phyloP scores from a whole-genome alignment of 53 echinoderm and acorn worm species.

The Crossaster papposus region DNA sequence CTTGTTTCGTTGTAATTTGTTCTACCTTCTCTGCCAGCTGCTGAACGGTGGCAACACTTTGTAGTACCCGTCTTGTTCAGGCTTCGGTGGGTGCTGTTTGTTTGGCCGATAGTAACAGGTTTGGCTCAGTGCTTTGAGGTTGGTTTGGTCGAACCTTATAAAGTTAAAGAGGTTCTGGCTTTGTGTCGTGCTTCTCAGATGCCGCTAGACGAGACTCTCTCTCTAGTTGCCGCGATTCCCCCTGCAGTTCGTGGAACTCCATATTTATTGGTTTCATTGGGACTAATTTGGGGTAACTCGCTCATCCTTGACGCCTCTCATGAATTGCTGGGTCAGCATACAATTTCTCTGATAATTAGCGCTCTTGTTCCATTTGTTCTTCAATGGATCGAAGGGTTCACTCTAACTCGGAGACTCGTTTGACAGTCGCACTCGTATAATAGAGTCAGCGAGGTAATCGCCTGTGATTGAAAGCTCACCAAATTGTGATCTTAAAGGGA shows the following conservation, averaged over 20 bases:
- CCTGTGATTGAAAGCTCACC: no score
- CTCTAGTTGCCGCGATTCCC: background rate
- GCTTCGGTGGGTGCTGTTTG: background rate
- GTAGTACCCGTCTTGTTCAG: background rate
- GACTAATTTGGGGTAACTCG: slow-evolving; percentile 9
- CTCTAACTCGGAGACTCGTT: slow-evolving; percentile 29
- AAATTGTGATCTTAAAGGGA: no score
- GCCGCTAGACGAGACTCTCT: background rate
- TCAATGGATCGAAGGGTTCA: slow-evolving; percentile 21
- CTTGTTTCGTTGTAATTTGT: background rate
- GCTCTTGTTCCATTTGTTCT: background rate
- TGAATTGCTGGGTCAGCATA: slow-evolving; percentile 35
- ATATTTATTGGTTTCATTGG: slow-evolving; percentile 29
- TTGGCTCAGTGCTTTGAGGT: background rate
- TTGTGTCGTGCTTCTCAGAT: background rate
- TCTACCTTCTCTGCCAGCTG: slow-evolving; percentile 13
- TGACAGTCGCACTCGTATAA: background rate
- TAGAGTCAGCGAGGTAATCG: background rate
- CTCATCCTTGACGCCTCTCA: slow-evolving; percentile 21
- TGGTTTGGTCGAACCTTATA: background rate
- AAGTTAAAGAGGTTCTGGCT: background rate
- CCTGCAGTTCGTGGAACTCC: background rate
- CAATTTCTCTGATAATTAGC: background rate
- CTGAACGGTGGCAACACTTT: background rate
- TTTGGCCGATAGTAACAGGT: background rate